Evolutionary conservation across 2,113 vertebrate genomes (phyloP), one percentile per base, ranked within the genome.

Genomic region (Tringa solitaria): DNA sequence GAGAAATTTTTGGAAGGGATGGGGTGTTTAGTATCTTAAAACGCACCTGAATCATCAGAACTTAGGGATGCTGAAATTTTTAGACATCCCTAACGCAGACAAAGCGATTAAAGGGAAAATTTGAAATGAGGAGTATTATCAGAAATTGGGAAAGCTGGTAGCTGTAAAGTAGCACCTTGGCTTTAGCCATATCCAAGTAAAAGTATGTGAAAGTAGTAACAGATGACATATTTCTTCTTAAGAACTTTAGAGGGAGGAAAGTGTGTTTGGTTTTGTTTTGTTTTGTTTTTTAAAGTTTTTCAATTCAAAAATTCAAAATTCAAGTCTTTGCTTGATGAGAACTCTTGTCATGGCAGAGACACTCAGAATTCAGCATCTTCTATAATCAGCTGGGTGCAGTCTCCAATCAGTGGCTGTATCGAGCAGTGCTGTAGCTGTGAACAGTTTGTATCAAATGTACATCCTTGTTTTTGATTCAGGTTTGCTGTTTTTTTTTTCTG

Each of bases 331-430:
- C 21, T 63, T 77, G 20, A 39, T 90, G 41, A 89, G n/a, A n/a
- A 53, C 17, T 89, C 93, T 87, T 64, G 22, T 89, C 48, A 18
- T 54, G 53, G 69, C 35, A 76, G 60, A 84, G 45, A 45, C 7
- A 18, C n/a, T 68, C 22, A n/a, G 32, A 72, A 72, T 51, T 41
- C 14, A 81, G 20, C 20, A 28, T 53, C 77, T 76, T n/a, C 27
- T 59, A 1, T 72, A 16, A 21, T 54, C 26, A 46, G 12, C 32
- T 89, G 37, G 10, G 43, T 56, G 0, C 19, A 16, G 27, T 77
- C 35, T 69, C 68, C 45, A 65, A 0, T 53, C 45, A 51, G 0
- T 65, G 33, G 19, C 39, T 11, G 17, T 59, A 19, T 17, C 1
- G 3, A 88, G 35, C 46, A 46, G 35, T 74, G 51, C 32, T 85